Percentiles rank a stretch among this genome's conserved stretches.
Evolutionary conservation across 2,888 invertebrate species (phyloP).

Genomic region (Hesperia comma): DNA sequence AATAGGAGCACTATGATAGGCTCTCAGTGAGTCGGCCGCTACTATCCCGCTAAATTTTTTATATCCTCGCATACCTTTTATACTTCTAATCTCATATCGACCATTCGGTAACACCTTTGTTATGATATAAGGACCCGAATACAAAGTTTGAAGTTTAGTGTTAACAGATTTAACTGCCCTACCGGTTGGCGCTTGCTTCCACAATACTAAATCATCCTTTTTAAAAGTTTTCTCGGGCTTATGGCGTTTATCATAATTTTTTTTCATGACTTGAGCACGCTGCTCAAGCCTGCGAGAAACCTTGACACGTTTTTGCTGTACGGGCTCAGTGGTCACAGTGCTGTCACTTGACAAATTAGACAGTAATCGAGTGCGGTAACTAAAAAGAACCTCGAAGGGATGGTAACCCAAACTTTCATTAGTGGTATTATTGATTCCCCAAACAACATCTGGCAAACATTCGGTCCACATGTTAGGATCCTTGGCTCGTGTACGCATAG

Average conservation of each 20-base stretch:
- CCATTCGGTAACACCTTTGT: too few relatives aligned
- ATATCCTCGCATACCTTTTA: constrained; percentile 36
- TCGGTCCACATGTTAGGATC: background rate
- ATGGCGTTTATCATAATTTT: background rate
- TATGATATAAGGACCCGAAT: too few relatives aligned
- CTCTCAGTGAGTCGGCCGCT: constrained; percentile 19
- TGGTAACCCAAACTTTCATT: background rate
- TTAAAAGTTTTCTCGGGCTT: background rate
- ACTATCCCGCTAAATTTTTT: constrained; percentile 38
- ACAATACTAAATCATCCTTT: background rate
- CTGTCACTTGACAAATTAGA: background rate
- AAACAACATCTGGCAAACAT: background rate
- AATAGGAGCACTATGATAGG: too few relatives aligned
- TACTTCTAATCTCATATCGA: constrained; percentile 34
- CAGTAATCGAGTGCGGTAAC: background rate
- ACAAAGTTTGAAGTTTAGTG: constrained; percentile 1
- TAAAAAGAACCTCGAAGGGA: background rate
- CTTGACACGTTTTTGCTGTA: background rate
- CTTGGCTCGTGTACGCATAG: background rate
- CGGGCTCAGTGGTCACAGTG: background rate
- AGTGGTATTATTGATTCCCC: background rate
- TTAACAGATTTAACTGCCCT: too few relatives aligned
- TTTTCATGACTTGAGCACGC: background rate
- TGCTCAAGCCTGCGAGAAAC: background rate
- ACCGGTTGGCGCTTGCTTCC: background rate